Base-by-base conservation (phyloP, 2,113 vertebrate species). In the Poeciliopsis prolifica region DNA sequence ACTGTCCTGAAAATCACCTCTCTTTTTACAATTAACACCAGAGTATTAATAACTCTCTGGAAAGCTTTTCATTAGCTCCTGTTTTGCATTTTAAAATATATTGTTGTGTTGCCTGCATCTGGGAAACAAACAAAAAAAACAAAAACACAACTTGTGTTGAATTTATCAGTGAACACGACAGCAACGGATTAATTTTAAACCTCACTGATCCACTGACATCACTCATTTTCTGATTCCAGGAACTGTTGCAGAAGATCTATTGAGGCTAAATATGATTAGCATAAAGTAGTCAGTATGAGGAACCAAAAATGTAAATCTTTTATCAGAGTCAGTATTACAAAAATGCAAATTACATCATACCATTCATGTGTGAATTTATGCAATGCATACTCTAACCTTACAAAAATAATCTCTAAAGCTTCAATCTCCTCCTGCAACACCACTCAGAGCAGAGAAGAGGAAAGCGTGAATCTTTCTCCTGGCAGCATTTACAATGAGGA, bases 401-500 rank as follows among this genome's bases (percentile, higher is more conserved):
- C 12, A 68, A 76, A 76, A 70, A 28, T 35, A 69, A 67, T 65
- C 64, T 74, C 66, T 19, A 26, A 51, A 68, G 37, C 72, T 68
- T 81, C 72, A 40, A 73, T 68, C 75, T 87, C 61, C 40, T 62
- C 70, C 75, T 74, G 71, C 74, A 75, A 48, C 37, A 77, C 40
- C 62, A 73, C 80, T 82, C 69, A 63, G 69, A 75, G 75, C 70
- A 37, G 64, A 74, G 71, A 68, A 61, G 69, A 75, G 75, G 66
- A 37, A 61, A 74, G 71, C 70, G 78, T 67, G 40, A 84, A 61
- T 85, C 63, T 77, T 65, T 77, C 74, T 88, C 44, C 72, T 65
- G 60, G 71, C 84, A 82, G 77, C 37, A 40, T 83, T 75, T 62
- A 80, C 75, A 83, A 37, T 80, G 70, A 70, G 68, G 69, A 15